Percentiles rank a stretch among this genome's conserved stretches.
Evolutionary conservation across 2,888 invertebrate genomes (phyloP).

Genomic region (Dioctria linearis): DNA sequence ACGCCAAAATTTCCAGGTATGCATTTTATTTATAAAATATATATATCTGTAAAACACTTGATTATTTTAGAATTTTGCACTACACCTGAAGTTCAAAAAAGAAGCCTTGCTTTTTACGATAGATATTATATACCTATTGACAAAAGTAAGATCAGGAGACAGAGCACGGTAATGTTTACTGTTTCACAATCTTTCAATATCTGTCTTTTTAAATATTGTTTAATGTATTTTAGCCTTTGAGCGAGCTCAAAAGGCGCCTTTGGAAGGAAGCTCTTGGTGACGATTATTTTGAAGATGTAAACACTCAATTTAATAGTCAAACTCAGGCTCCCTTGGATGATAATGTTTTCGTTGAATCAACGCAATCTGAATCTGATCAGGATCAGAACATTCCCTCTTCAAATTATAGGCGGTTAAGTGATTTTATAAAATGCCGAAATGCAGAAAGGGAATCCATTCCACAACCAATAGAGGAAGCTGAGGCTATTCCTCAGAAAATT

Average conservation of each 20-base stretch:
- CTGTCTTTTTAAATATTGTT: neutral
- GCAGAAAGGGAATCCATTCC: conserved; percentile 60
- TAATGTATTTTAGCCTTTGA: conserved; percentile 50
- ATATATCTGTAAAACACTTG: conserved; percentile 56
- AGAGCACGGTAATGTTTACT: conserved; percentile 49
- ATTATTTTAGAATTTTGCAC: conserved; percentile 67
- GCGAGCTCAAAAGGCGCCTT: conserved; percentile 57
- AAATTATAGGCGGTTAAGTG: conserved; percentile 66
- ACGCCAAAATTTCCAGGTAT: conserved; percentile 70
- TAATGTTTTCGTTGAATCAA: conserved; percentile 53
- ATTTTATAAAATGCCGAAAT: conserved; percentile 67
- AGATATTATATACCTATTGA: conserved; percentile 47
- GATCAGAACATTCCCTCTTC: conserved; percentile 11
- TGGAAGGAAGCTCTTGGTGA: conserved; percentile 59
- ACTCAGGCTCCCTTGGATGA: conserved; percentile 19
- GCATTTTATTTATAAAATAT: neutral
- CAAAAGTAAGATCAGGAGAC: conserved; percentile 2
- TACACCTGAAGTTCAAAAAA: conserved; percentile 68
- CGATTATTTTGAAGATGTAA: conserved; percentile 54
- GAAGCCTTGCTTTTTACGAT: conserved; percentile 57
- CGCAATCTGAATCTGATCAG: conserved; percentile 54
- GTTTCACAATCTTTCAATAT: neutral
- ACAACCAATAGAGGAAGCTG: conserved; percentile 60
- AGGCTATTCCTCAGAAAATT: conserved; percentile 6
- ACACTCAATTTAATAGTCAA: conserved; percentile 35